phyloP scores from a whole-genome alignment of 2,113 vertebrate genomes.

The Neodontobutis hainanensis region DNA sequence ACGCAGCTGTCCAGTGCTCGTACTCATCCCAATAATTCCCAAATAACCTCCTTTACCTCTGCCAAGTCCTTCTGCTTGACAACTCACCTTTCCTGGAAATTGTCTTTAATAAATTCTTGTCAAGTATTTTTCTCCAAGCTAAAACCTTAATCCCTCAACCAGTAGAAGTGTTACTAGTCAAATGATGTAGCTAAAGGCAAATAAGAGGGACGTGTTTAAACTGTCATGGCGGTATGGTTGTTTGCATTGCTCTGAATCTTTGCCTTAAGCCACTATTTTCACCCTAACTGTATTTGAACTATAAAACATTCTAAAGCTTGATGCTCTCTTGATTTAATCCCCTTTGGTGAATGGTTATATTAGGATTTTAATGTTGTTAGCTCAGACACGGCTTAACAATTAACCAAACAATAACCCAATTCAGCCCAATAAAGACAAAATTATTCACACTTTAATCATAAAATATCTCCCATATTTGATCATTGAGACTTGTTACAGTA shows the following conservation, averaged over 20 bases:
- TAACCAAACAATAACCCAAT: too few species aligned
- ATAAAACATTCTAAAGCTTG: not conserved
- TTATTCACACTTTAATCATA: too few species aligned
- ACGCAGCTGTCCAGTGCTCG: too few species aligned
- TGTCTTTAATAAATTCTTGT: not conserved
- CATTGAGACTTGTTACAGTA: too few species aligned
- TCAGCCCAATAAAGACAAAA: too few species aligned
- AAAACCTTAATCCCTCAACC: not conserved
- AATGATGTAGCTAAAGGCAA: not conserved
- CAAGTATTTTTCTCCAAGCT: not conserved
- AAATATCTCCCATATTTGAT: too few species aligned
- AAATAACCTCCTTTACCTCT: too few species aligned
- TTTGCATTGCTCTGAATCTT: conserved; percentile 60
- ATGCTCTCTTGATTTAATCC: conserved; percentile 3
- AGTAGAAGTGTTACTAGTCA: not conserved
- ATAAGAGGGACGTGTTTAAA: not conserved
- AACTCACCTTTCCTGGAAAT: too few species aligned
- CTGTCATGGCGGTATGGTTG: conserved; percentile 12
- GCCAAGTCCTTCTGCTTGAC: too few species aligned
- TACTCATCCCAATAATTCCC: too few species aligned
- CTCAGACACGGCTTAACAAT: too few species aligned
- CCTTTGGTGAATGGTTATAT: not conserved
- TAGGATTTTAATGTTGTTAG: too few species aligned
- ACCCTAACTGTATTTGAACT: not conserved
- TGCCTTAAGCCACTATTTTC: conserved; percentile 38